A percentile compares a stretch with the other conserved stretches of the same genome.
These are phyloP conservation scores for Apostichopus japonicus DNA, from an alignment of 35 echinoderm and acorn worm species.

Conservation along the genomic window DNA sequence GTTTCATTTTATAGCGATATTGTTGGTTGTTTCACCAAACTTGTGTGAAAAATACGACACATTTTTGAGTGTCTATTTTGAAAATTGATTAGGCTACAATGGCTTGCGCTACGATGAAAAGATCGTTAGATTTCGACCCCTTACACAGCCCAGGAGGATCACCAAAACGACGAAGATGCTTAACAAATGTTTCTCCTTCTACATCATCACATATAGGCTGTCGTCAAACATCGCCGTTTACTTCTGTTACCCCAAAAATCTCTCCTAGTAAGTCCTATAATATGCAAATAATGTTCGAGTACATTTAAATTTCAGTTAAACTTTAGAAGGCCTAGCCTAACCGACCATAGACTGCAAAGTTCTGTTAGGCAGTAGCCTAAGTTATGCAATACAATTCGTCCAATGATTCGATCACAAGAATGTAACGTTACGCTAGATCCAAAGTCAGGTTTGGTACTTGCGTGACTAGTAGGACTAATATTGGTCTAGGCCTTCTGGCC, in stretches of 20 bases:
- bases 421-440: too few relatives aligned
- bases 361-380: too few relatives aligned
- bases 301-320: conserved; percentile 5
- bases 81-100: conserved; percentile 62
- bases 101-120: conserved; percentile 99
- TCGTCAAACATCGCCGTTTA: conserved; percentile 95
- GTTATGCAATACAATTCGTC: too few relatives aligned
- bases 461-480: too few relatives aligned
- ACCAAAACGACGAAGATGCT: conserved; percentile 97
- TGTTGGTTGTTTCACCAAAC: not conserved
- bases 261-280: conserved; percentile 82
- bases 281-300: conserved; percentile 16
- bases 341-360: too few relatives aligned
- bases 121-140: conserved; percentile 97
- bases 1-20: not conserved
- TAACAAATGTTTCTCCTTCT: conserved; percentile 79
- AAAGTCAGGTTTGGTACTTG: too few relatives aligned
- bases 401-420: too few relatives aligned
- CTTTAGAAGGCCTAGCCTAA: not conserved
- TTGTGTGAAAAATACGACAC: conserved; percentile 13
- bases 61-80: not conserved
- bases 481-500: too few relatives aligned
- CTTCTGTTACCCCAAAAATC: conserved; percentile 82
- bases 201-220: conserved; percentile 73
- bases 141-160: conserved; percentile 93